phyloP scores from a whole-genome alignment of 2,888 invertebrate genomes.

The Cinara cedri region DNA sequence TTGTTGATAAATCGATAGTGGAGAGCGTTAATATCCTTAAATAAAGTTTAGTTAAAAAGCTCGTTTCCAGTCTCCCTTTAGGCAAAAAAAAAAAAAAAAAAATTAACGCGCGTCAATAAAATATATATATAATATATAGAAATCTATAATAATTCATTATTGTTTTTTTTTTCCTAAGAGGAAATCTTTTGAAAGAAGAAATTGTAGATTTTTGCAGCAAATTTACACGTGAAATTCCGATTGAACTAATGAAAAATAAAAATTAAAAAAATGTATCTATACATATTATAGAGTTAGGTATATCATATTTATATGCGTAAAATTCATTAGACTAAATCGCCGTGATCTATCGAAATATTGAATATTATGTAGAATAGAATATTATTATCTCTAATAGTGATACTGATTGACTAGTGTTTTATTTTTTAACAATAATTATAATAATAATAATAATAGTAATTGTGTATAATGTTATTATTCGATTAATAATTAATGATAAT shows the following conservation, averaged over 20 bases:
- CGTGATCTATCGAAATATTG: background rate
- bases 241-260: background rate
- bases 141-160: too few relatives aligned
- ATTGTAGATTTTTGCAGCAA: too few relatives aligned
- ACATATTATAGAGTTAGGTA: background rate
- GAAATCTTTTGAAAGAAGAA: background rate
- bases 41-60: constrained; percentile 3
- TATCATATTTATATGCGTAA: background rate
- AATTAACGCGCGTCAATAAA: background rate
- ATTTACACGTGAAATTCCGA: background rate
- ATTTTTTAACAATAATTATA: constrained; percentile 16
- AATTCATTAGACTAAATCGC: background rate
- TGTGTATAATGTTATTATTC: constrained; percentile 19
- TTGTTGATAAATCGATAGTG: background rate
- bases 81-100: background rate
- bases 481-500: constrained; percentile 30
- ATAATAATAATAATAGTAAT: constrained; percentile 31
- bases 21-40: background rate
- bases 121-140: background rate
- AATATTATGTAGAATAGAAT: background rate
- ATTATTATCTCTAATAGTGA: constrained; percentile 25
- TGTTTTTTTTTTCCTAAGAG: background rate
- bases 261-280: background rate
- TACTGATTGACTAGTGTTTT: constrained; percentile 49
- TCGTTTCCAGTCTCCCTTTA: constrained; percentile 7